Conservation (phyloP, 2,888 invertebrate species). For the Papilio protenor region DNA sequence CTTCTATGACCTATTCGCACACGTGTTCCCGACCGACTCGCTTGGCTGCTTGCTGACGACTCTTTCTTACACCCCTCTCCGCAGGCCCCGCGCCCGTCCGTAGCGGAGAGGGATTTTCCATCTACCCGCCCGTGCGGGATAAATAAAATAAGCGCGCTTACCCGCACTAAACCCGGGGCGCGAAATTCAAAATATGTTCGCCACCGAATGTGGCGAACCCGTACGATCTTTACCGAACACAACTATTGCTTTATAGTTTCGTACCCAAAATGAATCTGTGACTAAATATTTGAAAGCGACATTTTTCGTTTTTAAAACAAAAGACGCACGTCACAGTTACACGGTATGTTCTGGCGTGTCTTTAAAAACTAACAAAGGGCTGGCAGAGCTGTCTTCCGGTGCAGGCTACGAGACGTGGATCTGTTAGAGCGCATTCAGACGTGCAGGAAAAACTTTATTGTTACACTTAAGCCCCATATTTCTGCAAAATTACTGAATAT, state of each 20-base stretch:
- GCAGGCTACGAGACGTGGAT: constrained; percentile 29
- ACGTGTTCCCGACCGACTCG: too few relatives aligned
- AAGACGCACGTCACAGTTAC: constrained; percentile 27
- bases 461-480: neutral
- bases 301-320: constrained; percentile 33
- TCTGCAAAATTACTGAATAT: neutral
- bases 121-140: too few relatives aligned
- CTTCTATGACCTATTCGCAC: too few relatives aligned
- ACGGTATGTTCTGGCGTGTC: constrained; percentile 34
- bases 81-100: too few relatives aligned
- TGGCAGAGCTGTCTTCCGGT: constrained; percentile 29
- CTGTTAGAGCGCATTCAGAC: constrained; percentile 33
- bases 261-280: neutral
- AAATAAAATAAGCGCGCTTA: too few relatives aligned
- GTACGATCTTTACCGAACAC: too few relatives aligned
- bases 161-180: too few relatives aligned
- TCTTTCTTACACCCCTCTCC: too few relatives aligned
- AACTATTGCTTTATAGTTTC: neutral
- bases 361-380: constrained; percentile 38
- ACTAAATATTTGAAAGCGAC: constrained; percentile 27
- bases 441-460: constrained; percentile 33
- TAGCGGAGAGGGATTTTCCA: too few relatives aligned
- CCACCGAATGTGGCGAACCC: too few relatives aligned
- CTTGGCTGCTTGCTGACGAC: too few relatives aligned
- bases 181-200: too few relatives aligned